Conservation (phyloP, 1,140 invertebrate genomes). For the Bombus picipes region DNA sequence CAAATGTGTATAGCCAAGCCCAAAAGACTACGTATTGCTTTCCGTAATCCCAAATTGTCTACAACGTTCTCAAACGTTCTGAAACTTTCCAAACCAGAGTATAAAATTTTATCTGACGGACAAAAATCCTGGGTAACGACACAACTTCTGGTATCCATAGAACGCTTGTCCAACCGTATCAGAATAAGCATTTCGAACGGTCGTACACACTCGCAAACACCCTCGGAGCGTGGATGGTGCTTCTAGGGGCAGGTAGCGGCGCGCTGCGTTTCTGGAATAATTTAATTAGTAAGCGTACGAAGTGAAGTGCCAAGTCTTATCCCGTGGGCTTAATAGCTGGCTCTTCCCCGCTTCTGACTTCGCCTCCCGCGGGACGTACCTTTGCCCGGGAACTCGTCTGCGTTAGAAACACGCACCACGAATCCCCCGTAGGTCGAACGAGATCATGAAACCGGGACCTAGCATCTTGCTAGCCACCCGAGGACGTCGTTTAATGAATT, state of each 20-base stretch:
- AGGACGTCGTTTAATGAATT: constrained; percentile 50
- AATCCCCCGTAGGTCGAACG: not conserved
- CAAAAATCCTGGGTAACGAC: not conserved
- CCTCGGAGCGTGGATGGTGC: not conserved
- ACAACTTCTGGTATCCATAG: not conserved
- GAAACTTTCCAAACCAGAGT: too few species aligned
- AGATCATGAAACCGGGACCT: constrained; percentile 14
- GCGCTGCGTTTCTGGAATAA: constrained; percentile 70
- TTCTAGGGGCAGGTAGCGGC: not conserved
- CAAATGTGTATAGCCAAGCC: too few species aligned
- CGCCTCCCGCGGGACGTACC: constrained; percentile 56
- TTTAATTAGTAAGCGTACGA: constrained; percentile 73
- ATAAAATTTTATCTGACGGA: too few species aligned
- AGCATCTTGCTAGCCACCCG: not conserved
- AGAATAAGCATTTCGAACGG: not conserved
- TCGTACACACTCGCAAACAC: not conserved
- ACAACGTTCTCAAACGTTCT: too few species aligned
- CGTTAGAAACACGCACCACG: constrained; percentile 24
- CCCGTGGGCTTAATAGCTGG: constrained; percentile 74
- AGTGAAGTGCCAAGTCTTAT: constrained; percentile 73
- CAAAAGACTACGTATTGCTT: too few species aligned
- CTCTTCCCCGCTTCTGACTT: constrained; percentile 55
- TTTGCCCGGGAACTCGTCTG: constrained; percentile 28
- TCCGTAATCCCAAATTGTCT: too few species aligned
- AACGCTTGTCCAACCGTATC: not conserved